phyloP scores from a whole-genome alignment of 2,797 vertebrate species.

The Pipistrellus pygmaeus region DNA sequence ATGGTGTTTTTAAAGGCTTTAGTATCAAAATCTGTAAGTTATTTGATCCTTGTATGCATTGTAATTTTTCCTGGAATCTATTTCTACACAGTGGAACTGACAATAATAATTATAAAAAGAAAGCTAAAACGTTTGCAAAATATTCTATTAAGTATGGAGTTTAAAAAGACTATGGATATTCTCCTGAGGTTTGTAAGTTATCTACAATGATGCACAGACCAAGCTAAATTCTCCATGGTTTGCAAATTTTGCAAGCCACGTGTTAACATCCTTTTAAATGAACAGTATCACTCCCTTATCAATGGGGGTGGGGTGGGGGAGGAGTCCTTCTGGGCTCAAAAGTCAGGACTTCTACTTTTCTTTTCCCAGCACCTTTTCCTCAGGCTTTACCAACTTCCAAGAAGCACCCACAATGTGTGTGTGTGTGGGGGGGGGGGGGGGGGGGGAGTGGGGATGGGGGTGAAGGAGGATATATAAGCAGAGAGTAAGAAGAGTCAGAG shows the following conservation, averaged over 20 bases:
- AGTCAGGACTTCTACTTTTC: slow-evolving; percentile 18
- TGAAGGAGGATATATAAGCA: neutral
- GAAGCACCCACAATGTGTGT: neutral
- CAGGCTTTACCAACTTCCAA: neutral
- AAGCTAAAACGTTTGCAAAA: slow-evolving; percentile 33
- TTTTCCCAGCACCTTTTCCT: neutral
- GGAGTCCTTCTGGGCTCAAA: neutral
- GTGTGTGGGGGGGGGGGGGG: no score
- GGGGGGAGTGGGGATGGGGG: no score
- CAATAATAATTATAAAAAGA: slow-evolving; percentile 10
- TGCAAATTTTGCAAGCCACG: neutral
- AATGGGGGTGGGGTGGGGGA: rapidly evolving
- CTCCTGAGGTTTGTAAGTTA: neutral
- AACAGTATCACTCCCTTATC: neutral
- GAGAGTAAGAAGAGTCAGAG: slow-evolving; percentile 7
- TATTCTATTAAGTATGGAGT: neutral
- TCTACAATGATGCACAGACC: neutral
- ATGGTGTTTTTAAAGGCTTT: slow-evolving; percentile 47
- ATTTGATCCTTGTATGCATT: neutral
- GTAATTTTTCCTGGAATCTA: slow-evolving; percentile 35
- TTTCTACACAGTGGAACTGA: neutral
- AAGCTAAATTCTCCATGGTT: neutral
- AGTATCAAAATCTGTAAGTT: neutral
- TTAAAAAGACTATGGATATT: neutral
- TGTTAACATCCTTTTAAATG: slow-evolving; percentile 22